These are phyloP conservation scores for Euleptes europaea DNA, from an alignment of 2,113 vertebrate genomes.

Conservation along the genomic window DNA sequence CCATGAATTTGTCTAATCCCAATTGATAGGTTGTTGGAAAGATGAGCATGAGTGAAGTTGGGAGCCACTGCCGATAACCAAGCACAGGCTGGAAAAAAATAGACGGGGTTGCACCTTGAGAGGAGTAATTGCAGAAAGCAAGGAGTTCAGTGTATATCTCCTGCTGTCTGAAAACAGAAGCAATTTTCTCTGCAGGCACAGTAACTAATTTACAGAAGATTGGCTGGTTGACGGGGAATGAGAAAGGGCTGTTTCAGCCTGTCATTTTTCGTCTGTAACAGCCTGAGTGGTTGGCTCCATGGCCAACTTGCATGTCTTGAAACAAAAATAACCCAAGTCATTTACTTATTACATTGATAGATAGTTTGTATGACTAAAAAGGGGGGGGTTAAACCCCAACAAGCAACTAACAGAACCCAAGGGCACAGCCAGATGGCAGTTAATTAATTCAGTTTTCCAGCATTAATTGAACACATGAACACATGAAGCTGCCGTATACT, in stretches of 20 bases:
- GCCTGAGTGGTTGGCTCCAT: not conserved
- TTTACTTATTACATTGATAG: not conserved
- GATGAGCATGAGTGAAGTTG: not conserved
- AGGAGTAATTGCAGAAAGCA: not conserved
- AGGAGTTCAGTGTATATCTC: not conserved
- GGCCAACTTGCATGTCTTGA: not conserved
- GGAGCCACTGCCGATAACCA: not conserved
- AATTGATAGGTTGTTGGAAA: not conserved
- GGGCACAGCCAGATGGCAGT: not conserved
- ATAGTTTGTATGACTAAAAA: not conserved
- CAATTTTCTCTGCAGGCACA: constrained; percentile 33
- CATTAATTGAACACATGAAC: too few relatives aligned
- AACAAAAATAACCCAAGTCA: not conserved
- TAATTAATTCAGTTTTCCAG: not conserved
- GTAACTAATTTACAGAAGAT: constrained; percentile 33
- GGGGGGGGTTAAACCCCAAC: not conserved
- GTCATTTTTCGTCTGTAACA: constrained; percentile 7
- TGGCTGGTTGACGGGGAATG: constrained; percentile 18
- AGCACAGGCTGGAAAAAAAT: not conserved
- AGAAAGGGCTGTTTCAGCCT: constrained; percentile 2
- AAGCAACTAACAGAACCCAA: not conserved
- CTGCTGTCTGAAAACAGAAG: constrained; percentile 14
- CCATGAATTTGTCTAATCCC: not conserved
- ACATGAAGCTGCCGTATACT: too few relatives aligned
- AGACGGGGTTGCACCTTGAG: not conserved